Conservation (phyloP, 2,797 vertebrate species). For the Darevskia nairensis region DNA sequence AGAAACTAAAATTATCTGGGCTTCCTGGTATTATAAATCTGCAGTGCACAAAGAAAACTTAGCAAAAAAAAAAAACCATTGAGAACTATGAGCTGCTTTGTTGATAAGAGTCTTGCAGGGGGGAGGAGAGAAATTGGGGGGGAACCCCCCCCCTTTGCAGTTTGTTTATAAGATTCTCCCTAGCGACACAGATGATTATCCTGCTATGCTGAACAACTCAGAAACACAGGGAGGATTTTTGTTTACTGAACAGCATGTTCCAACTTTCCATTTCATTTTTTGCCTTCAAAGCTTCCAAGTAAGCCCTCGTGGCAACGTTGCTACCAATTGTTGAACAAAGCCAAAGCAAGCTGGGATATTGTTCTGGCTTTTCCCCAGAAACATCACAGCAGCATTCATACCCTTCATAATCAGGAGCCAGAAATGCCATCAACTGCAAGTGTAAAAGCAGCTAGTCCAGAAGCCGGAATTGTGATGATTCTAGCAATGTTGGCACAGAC, state of each 20-base stretch:
- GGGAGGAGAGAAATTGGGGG: not conserved
- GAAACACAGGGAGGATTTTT: not conserved
- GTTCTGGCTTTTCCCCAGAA: not conserved
- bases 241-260: not conserved
- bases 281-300: not conserved
- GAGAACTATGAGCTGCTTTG: not conserved
- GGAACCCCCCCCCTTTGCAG: fast-evolving
- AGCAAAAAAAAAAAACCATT: not conserved
- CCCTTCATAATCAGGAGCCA: not conserved
- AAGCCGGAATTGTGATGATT: not conserved
- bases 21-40: not conserved
- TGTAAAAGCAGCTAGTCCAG: not conserved
- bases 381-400: not conserved
- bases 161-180: not conserved
- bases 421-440: not conserved
- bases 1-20: not conserved
- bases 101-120: not conserved
- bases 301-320: not conserved
- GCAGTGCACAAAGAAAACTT: slow-evolving; percentile 3
- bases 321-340: not conserved
- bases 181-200: not conserved
- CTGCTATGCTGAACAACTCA: no score
- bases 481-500: not conserved
- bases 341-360: slow-evolving; percentile 9
- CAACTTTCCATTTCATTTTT: slow-evolving; percentile 11